Evolutionary conservation across 2,797 vertebrate species (phyloP), one percentile per base, ranked within the genome.

Genomic region (Cyprinella venusta): DNA sequence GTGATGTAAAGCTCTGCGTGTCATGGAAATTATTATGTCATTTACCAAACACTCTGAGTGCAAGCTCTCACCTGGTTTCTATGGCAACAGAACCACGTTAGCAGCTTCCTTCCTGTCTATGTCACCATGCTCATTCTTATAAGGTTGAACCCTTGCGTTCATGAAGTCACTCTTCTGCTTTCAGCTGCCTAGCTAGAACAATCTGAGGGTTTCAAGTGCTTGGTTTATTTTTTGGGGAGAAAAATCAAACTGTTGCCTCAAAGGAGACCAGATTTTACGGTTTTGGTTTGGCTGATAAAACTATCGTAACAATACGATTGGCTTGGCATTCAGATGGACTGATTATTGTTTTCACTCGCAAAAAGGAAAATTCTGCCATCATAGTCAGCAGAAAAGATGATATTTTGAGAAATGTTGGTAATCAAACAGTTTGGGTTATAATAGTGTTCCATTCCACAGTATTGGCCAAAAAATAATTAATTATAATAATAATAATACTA

Each of bases 1-100:
- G 69, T 88, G 82, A 79, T 85, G 85, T 86, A 76, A 85, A 64
- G 45, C 82, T 78, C 75, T 84, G 81, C 65, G 91, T 92, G 92
- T 94, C 92, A 94, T 92, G 95, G 94, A 95, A 95, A 89, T 89
- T 89, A 86, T 94, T 90, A 93, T 90, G 93, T 94, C 93, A 94
- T 86, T 76, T 16, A 86, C 88, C 84, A 85, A 88, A 90, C 90
- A 89, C 89, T 79, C 81, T 72, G 48, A 80, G 77, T 87, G 82
- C 88, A 87, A 80, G 84, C 67, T 90, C 90, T 95, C 91, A 95
- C 93, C 93, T 95, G 94, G 92, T 94, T 93, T 92, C 93, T 87
- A 45, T 65, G 68, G 91, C 87, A 92, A 93, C 92, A 85, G 86
- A 92, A 95, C 93, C 94, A 93, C 92, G 52, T 61, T 71, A 91